Evolutionary conservation across 2,113 vertebrate species (phyloP).

Genomic region (Psittacara wagleri): DNA sequence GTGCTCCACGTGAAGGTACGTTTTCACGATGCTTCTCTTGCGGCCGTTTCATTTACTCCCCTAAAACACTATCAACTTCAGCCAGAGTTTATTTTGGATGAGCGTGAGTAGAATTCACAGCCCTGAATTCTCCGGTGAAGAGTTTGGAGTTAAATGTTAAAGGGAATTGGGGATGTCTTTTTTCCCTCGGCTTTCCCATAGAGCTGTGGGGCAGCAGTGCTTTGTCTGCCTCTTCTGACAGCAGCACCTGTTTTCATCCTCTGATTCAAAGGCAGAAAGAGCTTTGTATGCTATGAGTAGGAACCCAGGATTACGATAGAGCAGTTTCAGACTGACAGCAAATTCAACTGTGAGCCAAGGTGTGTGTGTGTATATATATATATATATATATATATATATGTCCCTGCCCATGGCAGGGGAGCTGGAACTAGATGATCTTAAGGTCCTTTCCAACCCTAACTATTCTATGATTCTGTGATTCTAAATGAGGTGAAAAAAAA

Average conservation of each 20-base stretch:
- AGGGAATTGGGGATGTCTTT: rapidly evolving
- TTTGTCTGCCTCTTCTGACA: background rate
- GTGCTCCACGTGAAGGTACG: conserved; percentile 1
- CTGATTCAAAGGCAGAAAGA: background rate
- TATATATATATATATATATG: background rate
- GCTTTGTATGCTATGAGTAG: background rate
- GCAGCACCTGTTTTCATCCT: background rate
- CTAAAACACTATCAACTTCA: background rate
- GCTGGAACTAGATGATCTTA: too few relatives aligned
- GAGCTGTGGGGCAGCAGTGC: background rate
- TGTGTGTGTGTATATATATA: background rate
- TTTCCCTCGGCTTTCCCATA: background rate
- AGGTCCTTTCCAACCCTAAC: too few relatives aligned
- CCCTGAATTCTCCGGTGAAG: background rate
- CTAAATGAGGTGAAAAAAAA: background rate
- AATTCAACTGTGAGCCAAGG: background rate
- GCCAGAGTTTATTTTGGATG: background rate
- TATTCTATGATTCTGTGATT: too few relatives aligned
- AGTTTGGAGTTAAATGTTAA: background rate
- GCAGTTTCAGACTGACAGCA: background rate
- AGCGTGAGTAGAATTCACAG: background rate
- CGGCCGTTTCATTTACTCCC: background rate
- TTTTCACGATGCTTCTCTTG: background rate
- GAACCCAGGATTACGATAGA: background rate
- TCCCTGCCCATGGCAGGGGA: too few relatives aligned